A percentile compares a stretch with the other conserved stretches of the same genome.
These are phyloP conservation scores for Phrynocephalus versicolor DNA, from an alignment of 2,113 vertebrate species.

Conservation along the genomic window DNA sequence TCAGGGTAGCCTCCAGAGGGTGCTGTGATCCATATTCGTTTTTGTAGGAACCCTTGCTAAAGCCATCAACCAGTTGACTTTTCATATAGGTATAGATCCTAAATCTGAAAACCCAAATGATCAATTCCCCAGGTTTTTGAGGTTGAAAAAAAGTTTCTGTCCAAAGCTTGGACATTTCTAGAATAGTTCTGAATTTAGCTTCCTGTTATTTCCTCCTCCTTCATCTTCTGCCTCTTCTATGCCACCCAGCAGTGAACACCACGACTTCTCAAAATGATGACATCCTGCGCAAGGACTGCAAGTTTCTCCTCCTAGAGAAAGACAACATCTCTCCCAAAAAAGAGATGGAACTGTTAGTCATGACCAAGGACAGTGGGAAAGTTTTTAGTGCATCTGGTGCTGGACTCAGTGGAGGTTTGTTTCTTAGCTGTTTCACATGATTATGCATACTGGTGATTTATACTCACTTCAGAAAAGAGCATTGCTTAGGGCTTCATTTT, in stretches of 20 bases:
- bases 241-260: constrained; percentile 52
- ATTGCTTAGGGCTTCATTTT: not conserved
- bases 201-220: not conserved
- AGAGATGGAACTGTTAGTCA: constrained; percentile 86
- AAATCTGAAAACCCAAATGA: not conserved
- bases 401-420: constrained; percentile 67
- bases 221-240: not conserved
- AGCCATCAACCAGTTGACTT: not conserved
- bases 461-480: not conserved
- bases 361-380: constrained; percentile 91
- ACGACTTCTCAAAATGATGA: constrained; percentile 78
- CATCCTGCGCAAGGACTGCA: constrained; percentile 85
- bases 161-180: not conserved
- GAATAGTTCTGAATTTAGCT: not conserved
- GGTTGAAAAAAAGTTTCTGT: not conserved
- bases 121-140: not conserved
- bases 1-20: too few species aligned
- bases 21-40: too few species aligned
- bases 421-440: not conserved
- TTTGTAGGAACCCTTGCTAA: not conserved
- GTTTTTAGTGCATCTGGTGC: constrained; percentile 80
- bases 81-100: not conserved
- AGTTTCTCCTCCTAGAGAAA: constrained; percentile 88
- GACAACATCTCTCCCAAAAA: constrained; percentile 85
- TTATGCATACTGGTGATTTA: not conserved